Conservation (phyloP, 2,888 invertebrate genomes). For the Euzophera pinguis region DNA sequence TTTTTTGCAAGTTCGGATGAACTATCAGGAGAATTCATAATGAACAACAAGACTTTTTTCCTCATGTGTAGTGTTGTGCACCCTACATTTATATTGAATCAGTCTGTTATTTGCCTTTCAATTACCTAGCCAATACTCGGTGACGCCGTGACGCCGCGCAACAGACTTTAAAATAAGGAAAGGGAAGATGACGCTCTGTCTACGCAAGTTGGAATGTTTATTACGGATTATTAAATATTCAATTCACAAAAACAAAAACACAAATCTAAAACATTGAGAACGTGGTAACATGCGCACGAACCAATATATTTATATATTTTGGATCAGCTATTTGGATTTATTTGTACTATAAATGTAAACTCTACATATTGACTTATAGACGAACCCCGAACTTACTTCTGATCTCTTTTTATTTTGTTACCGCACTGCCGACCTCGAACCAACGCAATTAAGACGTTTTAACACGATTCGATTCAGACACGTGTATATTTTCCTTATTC, state of each 20-base stretch:
- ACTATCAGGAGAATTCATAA: too few species aligned
- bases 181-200: neutral
- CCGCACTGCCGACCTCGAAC: constrained; percentile 53
- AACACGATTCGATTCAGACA: constrained; percentile 73
- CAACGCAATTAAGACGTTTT: constrained; percentile 71
- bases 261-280: too few species aligned
- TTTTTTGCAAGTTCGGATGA: too few species aligned
- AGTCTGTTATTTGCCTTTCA: constrained; percentile 49
- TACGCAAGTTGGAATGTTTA: neutral
- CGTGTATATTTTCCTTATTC: constrained; percentile 71
- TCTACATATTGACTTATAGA: too few species aligned
- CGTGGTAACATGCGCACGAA: too few species aligned
- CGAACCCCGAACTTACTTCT: neutral
- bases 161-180: too few species aligned
- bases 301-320: neutral
- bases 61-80: neutral
- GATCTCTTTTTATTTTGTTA: neutral
- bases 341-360: too few species aligned
- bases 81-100: constrained; percentile 37
- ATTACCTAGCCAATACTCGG: constrained; percentile 44
- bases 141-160: constrained; percentile 31
- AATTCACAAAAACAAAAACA: too few species aligned
- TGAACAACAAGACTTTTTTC: neutral
- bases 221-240: too few species aligned
- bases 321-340: too few species aligned